Base-by-base conservation (phyloP, 2,888 invertebrate genomes). In the Ichneumoninae sp. region DNA sequence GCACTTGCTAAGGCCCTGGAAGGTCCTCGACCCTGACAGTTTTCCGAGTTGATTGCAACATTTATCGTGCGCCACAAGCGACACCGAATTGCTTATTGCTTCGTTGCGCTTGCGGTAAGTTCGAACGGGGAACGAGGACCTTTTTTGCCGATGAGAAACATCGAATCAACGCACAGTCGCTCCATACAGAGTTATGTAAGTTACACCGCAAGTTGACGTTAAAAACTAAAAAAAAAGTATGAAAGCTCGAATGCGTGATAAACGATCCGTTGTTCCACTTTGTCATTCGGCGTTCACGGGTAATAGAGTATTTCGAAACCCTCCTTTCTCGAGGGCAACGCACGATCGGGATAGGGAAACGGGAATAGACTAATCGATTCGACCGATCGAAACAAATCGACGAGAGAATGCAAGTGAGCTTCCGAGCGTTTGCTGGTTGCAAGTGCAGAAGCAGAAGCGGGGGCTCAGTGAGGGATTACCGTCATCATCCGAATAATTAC, bases 401-500 rank as follows among this genome's bases (percentile, higher is more conserved):
- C 69, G 73, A 44, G 47, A 79, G 54, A 57, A 57, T 71, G 86
- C 77, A 73, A 83, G 88, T 85, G 88, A 81, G 83, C 65, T 75
- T 52, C 26, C 26, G 36, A n/a, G 75, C 26, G 22, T 65, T 30
- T 76, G 16, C 33, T 5, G 47, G 7, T 36, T 68, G 54, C 40
- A 52, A 26, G 13, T 33, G 68, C 60, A 60, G 63, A 22, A 47
- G 71, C 44, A 73, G 47, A 73, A 69, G 63, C 10, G 40, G 60
- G 63, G 50, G 89, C 87, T 90, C 88, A 88, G 88, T 89, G 87
- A 84, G 88, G 91, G 91, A 92, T 90, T 90, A 90, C 89, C 85
- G 88, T 90, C 92, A 93, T 92, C 91, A 92, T 92, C 91, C 91
- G 92, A 93, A 92, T 92, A 92, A 93, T 93, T 93, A 92, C 88